Evolutionary conservation across 2,797 vertebrate genomes (phyloP).

Genomic region (Dromococcyx pavoninus): DNA sequence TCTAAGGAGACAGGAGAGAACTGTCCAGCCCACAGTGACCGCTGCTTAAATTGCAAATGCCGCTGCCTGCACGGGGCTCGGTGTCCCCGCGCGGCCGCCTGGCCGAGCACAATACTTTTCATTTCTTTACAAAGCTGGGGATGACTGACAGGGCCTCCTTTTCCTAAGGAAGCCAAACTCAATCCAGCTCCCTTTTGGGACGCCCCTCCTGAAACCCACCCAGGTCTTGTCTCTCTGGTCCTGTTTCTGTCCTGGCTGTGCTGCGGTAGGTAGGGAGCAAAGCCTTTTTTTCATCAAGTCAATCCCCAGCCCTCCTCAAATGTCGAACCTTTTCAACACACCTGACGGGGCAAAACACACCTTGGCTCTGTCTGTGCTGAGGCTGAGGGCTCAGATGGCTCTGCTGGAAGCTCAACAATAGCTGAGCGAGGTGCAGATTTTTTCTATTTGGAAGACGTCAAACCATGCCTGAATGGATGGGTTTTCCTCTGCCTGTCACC

Average conservation of each 20-base stretch:
- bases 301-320: constrained; percentile 61
- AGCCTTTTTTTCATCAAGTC: constrained; percentile 28
- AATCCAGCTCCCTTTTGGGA: background rate
- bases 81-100: accelerated
- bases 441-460: constrained; percentile 65
- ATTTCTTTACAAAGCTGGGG: constrained; percentile 32
- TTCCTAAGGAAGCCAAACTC: background rate
- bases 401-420: constrained; percentile 59
- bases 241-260: background rate
- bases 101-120: background rate
- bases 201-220: background rate
- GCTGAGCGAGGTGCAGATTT: constrained; percentile 61
- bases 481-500: constrained; percentile 81
- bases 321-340: constrained; percentile 59
- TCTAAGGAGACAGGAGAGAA: accelerated
- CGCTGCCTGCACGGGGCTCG: background rate
- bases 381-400: constrained; percentile 46
- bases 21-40: background rate
- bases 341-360: background rate
- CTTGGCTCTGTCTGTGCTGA: background rate
- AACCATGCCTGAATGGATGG: constrained; percentile 75
- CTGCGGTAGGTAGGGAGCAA: constrained; percentile 29
- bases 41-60: background rate
- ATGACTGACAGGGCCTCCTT: constrained; percentile 63
- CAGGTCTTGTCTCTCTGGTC: background rate